Base-by-base conservation (phyloP, 2,888 invertebrate genomes). In the Strigamia crassipes region DNA sequence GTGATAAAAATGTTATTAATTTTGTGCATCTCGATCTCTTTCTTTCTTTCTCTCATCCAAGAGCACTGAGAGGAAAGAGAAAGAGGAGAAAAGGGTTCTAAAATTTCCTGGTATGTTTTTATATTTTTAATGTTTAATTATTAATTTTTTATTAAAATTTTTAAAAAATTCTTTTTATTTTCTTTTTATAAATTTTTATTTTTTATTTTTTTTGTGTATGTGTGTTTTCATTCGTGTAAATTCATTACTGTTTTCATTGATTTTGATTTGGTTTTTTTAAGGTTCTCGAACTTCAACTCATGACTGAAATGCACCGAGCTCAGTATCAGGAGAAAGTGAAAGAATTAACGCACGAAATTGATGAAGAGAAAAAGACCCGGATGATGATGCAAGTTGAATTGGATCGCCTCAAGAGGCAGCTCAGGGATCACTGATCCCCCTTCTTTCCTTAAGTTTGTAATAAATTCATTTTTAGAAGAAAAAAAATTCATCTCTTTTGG, bases 331-430 rank as follows among this genome's bases (percentile, higher is more conserved):
- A 83, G 41, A 81, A 83, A 81, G 83, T 85, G 27, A 83, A 81
- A 73, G 85, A 86, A 79, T 83, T 86, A 73, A 84, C 84, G 79
- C 83, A 82, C 23, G 85, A 86, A 83, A 82, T 86, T 31, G 85
- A 86, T 56, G 85, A 88, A 66, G 89, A 89, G 84, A 89, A 88
- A 85, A 88, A 89, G 84, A 85, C 87, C 18, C 85, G 89, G 80
- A 85, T 87, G 42, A 86, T 85, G 81, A 86, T 88, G 61, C 87
- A 89, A 85, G 88, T 88, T n/a, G 88, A 89, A 84, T 85, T 89
- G 51, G 87, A 88, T 81, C 83, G 88, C 81, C 85, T 88, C 80
- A 86, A 87, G 83, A 87, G 87, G 84, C 81, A 66, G 46, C 66
- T 83, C 42, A 78, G 79, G 34, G 80, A 80, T 34, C 41, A 79